phyloP scores from a whole-genome alignment of 1,140 invertebrate genomes.

The Nasonia giraulti region DNA sequence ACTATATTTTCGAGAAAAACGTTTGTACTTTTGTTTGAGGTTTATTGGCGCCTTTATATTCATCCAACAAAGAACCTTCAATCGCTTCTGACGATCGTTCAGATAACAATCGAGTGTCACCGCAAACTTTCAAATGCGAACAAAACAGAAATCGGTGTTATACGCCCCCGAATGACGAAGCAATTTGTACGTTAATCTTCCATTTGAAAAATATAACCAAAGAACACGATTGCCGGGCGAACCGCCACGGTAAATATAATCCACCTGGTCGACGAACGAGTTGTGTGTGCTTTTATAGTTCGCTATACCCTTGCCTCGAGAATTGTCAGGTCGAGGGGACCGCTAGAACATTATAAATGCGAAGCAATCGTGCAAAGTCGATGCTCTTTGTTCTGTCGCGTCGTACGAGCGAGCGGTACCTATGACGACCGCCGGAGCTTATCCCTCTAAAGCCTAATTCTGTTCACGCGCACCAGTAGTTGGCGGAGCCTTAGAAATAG shows the following conservation, averaged over 20 bases:
- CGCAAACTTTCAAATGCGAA: not conserved
- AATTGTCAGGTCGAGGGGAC: constrained; percentile 56
- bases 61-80: no score
- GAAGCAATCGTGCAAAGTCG: constrained; percentile 67
- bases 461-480: not conserved
- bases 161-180: constrained; percentile 8
- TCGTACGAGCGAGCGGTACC: not conserved
- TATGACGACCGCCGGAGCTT: not conserved
- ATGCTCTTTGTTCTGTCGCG: constrained; percentile 63
- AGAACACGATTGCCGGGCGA: not conserved
- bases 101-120: not conserved
- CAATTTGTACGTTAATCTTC: constrained; percentile 5
- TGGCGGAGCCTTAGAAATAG: no score
- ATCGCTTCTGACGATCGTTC: not conserved
- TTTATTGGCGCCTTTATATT: no score
- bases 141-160: not conserved
- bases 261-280: constrained; percentile 34
- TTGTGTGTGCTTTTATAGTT: not conserved
- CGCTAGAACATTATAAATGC: not conserved
- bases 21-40: no score
- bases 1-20: not conserved
- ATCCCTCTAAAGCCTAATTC: constrained; percentile 26
- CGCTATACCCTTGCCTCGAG: not conserved
- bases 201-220: not conserved
- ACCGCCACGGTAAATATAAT: constrained; percentile 35